Evolutionary conservation across 2,113 vertebrate species (phyloP).

Genomic region (Psammodynastes pulverulentus): DNA sequence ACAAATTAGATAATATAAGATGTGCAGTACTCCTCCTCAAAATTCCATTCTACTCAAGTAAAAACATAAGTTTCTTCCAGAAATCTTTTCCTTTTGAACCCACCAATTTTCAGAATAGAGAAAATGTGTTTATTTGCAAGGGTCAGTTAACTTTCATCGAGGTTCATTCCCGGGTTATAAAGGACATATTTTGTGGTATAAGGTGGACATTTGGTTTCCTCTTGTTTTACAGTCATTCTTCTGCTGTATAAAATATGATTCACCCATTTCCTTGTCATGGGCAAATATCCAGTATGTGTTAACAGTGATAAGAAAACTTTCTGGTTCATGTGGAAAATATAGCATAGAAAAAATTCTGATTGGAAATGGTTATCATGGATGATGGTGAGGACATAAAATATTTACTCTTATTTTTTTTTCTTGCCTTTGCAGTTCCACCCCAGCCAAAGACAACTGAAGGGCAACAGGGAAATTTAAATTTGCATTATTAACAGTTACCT

Average conservation of each 20-base stretch:
- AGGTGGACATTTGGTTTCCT: slow-evolving; percentile 1
- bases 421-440: slow-evolving; percentile 53
- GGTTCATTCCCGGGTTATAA: background rate
- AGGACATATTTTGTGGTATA: slow-evolving; percentile 7
- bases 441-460: slow-evolving; percentile 29
- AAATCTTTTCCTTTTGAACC: background rate
- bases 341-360: slow-evolving; percentile 4
- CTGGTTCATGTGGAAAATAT: background rate
- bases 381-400: slow-evolving; percentile 32
- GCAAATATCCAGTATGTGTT: background rate
- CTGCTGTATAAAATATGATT: slow-evolving; percentile 34
- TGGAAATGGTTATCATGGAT: slow-evolving; percentile 35
- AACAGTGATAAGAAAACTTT: slow-evolving; percentile 24
- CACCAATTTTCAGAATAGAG: background rate
- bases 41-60: background rate
- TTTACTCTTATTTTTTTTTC: slow-evolving; percentile 23
- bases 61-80: background rate
- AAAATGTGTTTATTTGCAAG: background rate
- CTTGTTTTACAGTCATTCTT: slow-evolving; percentile 17
- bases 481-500: slow-evolving; percentile 40
- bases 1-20: background rate
- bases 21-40: background rate
- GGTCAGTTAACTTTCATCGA: background rate
- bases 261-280: background rate
- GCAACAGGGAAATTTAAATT: slow-evolving; percentile 48